Evolutionary conservation across 2,888 invertebrate genomes (phyloP), one percentile per base, ranked within the genome.

Genomic region (Cyaniris semiargus): DNA sequence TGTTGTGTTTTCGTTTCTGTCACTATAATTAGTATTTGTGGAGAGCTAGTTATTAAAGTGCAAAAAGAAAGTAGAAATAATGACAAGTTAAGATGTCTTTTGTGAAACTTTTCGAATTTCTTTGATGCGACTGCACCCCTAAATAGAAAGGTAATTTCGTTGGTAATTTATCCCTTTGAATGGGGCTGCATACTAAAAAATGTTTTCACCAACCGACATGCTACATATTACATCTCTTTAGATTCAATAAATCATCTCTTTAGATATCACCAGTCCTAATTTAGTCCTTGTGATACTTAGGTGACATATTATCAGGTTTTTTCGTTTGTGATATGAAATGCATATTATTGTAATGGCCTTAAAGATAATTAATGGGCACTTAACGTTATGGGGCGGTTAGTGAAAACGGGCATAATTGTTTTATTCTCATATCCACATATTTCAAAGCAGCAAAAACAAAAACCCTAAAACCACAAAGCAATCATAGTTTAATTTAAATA

Each of bases 11-110:
- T 44, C 10, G 23, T 74, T 48, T 27, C 27, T 66, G 66, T 66
- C 66, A 66, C 27, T 66, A 66, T 66, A 31, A 72, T 21, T 23
- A 21, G 44, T 72, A 72, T 44, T 21, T 72, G 72, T 21, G 1
- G 72, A 18, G 27, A 66, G 66, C 27, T 31, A 66, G 27, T 66
- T 31, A 60, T 23, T 60, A 60, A 60, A 31, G 21, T 13, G 21
- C 71, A 44, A 72, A 72, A 38, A 44, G 5, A 38, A 38, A 44
- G 18, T 72, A 44, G 44, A 1, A 44, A 70, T 58, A 66, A 66
- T 66, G 23, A 66, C 60, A 66, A 66, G 23, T 66, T 7, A 21
- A 66, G 23, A 66, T 23, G 13, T 21, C n/a, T 56, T 21, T 58
- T 58, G 58, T 58, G 21, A n/a, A n/a, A n/a, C 56, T 18, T 18